Percentiles rank a stretch among this genome's conserved stretches.
These are phyloP conservation scores for Sebastes reedi DNA, from an alignment of 2,797 vertebrate species.

Conservation along the genomic window DNA sequence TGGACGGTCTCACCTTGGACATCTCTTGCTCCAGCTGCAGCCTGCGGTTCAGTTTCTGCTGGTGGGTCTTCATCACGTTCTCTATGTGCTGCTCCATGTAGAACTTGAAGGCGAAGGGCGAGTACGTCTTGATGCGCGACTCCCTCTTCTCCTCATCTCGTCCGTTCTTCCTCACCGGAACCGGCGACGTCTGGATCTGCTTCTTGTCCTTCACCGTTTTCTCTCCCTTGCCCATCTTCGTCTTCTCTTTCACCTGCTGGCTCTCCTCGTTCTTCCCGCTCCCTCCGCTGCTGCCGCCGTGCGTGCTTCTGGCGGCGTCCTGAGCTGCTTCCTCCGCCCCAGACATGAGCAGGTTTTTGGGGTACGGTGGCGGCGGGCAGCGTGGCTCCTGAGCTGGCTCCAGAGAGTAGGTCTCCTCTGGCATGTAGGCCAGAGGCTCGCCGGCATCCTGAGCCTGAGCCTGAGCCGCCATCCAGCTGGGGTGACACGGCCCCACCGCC, in stretches of 20 bases:
- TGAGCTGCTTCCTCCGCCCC: slow-evolving; percentile 80
- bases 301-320: slow-evolving; percentile 63
- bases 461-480: slow-evolving; percentile 90
- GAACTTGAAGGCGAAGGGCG: slow-evolving; percentile 97
- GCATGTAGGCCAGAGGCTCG: slow-evolving; percentile 85
- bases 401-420: slow-evolving; percentile 82
- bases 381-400: slow-evolving; percentile 88
- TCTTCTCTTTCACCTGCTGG: slow-evolving; percentile 83
- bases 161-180: slow-evolving; percentile 92
- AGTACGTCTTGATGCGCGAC: slow-evolving; percentile 98
- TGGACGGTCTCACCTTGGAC: slow-evolving; percentile 87
- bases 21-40: slow-evolving; percentile 97
- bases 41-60: slow-evolving; percentile 95
- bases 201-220: slow-evolving; percentile 93
- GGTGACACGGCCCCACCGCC: slow-evolving; percentile 95
- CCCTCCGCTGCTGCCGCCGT: slow-evolving; percentile 57
- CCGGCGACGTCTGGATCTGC: slow-evolving; percentile 97
- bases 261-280: slow-evolving; percentile 80
- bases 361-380: slow-evolving; percentile 94
- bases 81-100: slow-evolving; percentile 99
- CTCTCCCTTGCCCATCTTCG: slow-evolving; percentile 86
- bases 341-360: slow-evolving; percentile 88
- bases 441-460: slow-evolving; percentile 71
- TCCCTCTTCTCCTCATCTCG: slow-evolving; percentile 95
- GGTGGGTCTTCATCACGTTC: slow-evolving; percentile 97